phyloP scores from a whole-genome alignment of 2,888 invertebrate genomes.

The Cabera pusaria region DNA sequence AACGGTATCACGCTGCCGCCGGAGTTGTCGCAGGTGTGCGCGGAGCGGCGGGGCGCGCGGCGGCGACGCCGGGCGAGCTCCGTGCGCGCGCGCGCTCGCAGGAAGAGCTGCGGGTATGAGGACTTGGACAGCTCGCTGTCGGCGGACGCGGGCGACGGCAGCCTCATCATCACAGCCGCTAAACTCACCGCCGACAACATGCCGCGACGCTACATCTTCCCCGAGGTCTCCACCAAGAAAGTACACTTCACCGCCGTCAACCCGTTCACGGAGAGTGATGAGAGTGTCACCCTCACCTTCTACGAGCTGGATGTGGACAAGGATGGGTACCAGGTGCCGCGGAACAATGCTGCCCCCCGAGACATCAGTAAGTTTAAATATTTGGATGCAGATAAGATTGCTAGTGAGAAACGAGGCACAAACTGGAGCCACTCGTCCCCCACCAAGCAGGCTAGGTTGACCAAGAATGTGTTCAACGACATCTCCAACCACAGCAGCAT shows the following conservation, averaged over 20 bases:
- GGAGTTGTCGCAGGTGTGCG: constrained; percentile 49
- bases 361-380: constrained; percentile 76
- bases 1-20: constrained; percentile 73
- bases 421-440: constrained; percentile 69
- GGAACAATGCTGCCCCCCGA: constrained; percentile 39
- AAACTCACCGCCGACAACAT: constrained; percentile 73
- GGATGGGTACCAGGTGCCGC: constrained; percentile 51
- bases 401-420: constrained; percentile 62
- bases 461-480: constrained; percentile 56
- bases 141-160: constrained; percentile 81
- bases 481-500: constrained; percentile 58
- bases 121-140: constrained; percentile 84
- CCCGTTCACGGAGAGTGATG: constrained; percentile 77
- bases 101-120: constrained; percentile 72
- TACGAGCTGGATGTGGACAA: constrained; percentile 67
- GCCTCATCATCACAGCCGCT: constrained; percentile 78
- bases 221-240: constrained; percentile 63
- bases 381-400: constrained; percentile 61
- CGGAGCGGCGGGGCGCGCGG: constrained; percentile 46
- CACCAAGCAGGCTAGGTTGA: constrained; percentile 64
- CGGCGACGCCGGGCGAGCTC: constrained; percentile 51
- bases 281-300: constrained; percentile 75
- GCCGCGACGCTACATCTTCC: constrained; percentile 71
- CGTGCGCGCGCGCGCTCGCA: constrained; percentile 48
- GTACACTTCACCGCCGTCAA: constrained; percentile 74